Evolutionary conservation across 2,113 vertebrate species (phyloP), one percentile per base, ranked within the genome.

Genomic region (Lophius piscatorius): DNA sequence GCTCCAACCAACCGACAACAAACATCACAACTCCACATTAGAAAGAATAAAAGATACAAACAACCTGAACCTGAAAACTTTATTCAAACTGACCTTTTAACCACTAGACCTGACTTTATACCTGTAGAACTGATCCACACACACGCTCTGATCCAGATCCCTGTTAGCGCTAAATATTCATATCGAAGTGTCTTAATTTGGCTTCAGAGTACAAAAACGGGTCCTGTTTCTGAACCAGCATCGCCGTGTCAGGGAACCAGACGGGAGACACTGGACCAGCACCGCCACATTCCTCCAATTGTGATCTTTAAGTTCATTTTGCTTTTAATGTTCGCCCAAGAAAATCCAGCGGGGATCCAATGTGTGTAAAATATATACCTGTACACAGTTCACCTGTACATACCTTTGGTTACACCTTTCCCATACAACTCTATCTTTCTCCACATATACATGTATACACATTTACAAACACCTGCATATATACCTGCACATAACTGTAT

Each of bases 1-100:
- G 34, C 70, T 80, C 61, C 54, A 41, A 44, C 55, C 56, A 46
- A 44, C 62, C 70, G 60, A 78, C 70, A 81, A 82, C 48, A 66
- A 63, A 65, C 57, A 12, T 45, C 47, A 76, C 78, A 55, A 74
- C 20, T 67, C 50, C 59, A 62, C 48, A 38, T 67, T 38, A 66
- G 50, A 71, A 63, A 78, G 42, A 33, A 72, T 52, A 4, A 44
- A 29, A 45, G 8, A 44, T 57, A 54, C 50, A 51, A 47, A 74
- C 50, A 34, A 57, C 1, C 49, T 50, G 35, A 7, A n/a, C 26
- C 10, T 9, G 41, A 28, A 24, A 38, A 44, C 57, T 28, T 16
- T 41, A 16, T 28, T 45, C 34, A 35, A 36, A 33, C 39, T 49
- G 35, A 33, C 45, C 13, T 8, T 40, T 41, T 21, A 13, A 35